Conservation (phyloP, 2,797 vertebrate species). For the Xerus rutilus region DNA sequence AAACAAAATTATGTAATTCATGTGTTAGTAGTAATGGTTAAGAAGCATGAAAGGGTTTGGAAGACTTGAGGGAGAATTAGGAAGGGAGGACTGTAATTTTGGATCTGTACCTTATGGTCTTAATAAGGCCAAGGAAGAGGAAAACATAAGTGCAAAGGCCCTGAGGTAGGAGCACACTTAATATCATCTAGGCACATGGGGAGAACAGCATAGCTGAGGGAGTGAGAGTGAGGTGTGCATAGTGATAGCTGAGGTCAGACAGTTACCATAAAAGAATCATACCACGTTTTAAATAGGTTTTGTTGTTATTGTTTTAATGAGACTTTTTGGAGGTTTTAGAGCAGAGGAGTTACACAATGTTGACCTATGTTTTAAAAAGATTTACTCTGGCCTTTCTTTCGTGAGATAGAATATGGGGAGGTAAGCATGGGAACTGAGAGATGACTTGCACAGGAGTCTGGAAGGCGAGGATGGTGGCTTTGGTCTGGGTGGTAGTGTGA, state of each 20-base stretch:
- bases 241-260: neutral
- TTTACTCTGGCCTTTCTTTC: neutral
- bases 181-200: neutral
- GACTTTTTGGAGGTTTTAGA: neutral
- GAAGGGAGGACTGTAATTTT: neutral
- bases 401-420: neutral
- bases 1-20: neutral
- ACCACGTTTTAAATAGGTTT: neutral
- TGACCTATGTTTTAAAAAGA: neutral
- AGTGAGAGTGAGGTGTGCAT: neutral
- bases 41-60: neutral
- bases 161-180: neutral
- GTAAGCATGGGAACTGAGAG: neutral
- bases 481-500: neutral
- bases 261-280: neutral
- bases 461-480: neutral
- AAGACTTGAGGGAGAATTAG: neutral
- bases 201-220: neutral
- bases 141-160: neutral
- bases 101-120: neutral
- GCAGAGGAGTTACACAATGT: neutral
- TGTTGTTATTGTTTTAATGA: neutral
- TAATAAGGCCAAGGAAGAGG: neutral
- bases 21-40: neutral
- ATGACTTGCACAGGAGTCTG: neutral